Evolutionary conservation across 2,113 vertebrate genomes (phyloP).

Genomic region (Tragelaphus scriptus): DNA sequence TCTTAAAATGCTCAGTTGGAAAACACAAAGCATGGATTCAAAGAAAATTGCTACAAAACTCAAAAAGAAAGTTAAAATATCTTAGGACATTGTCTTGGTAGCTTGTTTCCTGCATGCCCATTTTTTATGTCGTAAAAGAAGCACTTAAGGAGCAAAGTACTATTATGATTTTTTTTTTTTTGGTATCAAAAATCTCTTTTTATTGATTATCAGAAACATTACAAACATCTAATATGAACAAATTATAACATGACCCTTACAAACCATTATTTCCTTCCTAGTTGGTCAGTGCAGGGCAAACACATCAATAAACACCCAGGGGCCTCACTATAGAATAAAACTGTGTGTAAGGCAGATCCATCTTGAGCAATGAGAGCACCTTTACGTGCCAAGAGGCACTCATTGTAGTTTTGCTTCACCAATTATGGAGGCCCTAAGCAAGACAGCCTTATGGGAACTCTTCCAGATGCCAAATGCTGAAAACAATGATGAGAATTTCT

Average conservation of each 20-base stretch:
- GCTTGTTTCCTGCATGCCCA: not conserved
- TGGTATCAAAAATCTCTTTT: too few relatives aligned
- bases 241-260: not conserved
- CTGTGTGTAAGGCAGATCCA: not conserved
- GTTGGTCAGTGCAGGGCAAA: not conserved
- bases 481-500: constrained; percentile 22
- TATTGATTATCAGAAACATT: too few relatives aligned
- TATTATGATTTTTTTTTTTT: not conserved
- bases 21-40: not conserved
- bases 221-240: too few relatives aligned
- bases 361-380: not conserved
- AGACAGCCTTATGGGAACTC: not conserved
- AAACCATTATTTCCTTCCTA: not conserved
- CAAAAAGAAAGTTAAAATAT: not conserved
- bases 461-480: not conserved
- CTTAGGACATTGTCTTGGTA: not conserved
- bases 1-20: not conserved
- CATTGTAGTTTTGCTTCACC: not conserved
- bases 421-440: not conserved
- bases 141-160: not conserved
- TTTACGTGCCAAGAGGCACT: not conserved
- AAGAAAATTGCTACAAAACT: not conserved
- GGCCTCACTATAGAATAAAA: not conserved
- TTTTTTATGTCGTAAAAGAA: constrained; percentile 7
- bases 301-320: not conserved